Evolutionary conservation across 2,888 invertebrate genomes (phyloP), one percentile per base, ranked within the genome.

Genomic region (Noctua janthina): DNA sequence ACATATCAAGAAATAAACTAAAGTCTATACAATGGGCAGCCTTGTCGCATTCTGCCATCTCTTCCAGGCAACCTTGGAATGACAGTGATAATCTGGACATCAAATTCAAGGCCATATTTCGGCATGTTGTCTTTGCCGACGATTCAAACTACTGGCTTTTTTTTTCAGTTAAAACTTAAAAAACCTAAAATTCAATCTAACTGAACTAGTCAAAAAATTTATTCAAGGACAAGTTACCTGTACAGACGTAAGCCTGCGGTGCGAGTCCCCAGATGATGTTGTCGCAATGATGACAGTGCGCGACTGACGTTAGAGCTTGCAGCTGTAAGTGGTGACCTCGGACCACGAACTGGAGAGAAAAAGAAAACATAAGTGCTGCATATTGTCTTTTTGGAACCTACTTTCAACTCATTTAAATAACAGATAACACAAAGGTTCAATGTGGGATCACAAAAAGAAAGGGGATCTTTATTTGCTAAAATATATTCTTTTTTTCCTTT

Each of bases 211-310:
- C 29, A 29, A 29, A 29, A 29, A 29, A 29, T 29, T 0, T 29
- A 29, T 29, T 29, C 29, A 29, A 29, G 29, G 29, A 29, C 29
- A 29, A 29, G 59, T n/a, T 29, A 95, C 99, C 98, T 93, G 98
- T 98, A 96, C 99, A 99, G 93, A 99, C 98, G 97, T 99, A 99
- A 79, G 99, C 99, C 96, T 99, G 99, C 87, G 99, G 99, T 92
- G 99, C 99, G 82, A 99, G 98, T 74, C 99, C 99, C 97, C 99
- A 99, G 90, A 99, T 98, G 88, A 99, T 98, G 93, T 98, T 97
- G 93, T 98, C 98, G 97, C 99, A 99, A 96, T 98, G 98, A 97
- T 99, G 99, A 96, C 99, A 99, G 96, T 98, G 98, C 87, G 98
- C 99, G 92, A 99, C 98, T 88, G 98, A 98, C 93, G 98, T 98